Evolutionary conservation across 1,140 invertebrate species (phyloP).

Genomic region (Trichoplusia ni): DNA sequence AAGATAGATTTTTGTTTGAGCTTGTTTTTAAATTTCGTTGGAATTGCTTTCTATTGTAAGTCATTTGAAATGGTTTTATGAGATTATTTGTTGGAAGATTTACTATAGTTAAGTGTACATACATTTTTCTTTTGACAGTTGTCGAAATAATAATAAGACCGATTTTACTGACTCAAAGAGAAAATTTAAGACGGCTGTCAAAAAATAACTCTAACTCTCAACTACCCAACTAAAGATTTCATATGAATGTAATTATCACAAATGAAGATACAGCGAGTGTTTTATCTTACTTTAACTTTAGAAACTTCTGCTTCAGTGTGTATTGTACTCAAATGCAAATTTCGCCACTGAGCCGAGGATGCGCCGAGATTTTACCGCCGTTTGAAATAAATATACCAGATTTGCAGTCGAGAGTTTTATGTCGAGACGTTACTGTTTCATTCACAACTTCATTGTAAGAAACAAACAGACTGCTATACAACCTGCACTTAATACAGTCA

Average conservation of each 20-base stretch:
- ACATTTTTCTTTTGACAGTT: too few relatives aligned
- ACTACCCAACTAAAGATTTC: too few relatives aligned
- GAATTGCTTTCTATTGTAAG: too few relatives aligned
- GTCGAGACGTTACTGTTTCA: constrained; percentile 61
- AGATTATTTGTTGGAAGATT: too few relatives aligned
- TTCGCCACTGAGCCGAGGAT: constrained; percentile 62
- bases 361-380: constrained; percentile 66
- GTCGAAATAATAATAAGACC: too few relatives aligned
- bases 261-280: constrained; percentile 18
- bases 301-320: constrained; percentile 39
- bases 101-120: too few relatives aligned
- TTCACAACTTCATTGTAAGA: constrained; percentile 46
- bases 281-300: constrained; percentile 21
- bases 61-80: too few relatives aligned
- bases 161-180: too few relatives aligned
- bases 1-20: not conserved
- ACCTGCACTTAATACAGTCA: constrained; percentile 12
- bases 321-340: constrained; percentile 63
- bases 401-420: constrained; percentile 57
- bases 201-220: too few relatives aligned
- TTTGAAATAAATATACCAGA: constrained; percentile 72
- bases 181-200: too few relatives aligned
- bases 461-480: constrained; percentile 34
- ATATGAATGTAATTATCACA: constrained; percentile 15
- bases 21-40: not conserved